A percentile compares a stretch with the other conserved stretches of the same genome.
phyloP scores from a whole-genome alignment of 2,888 invertebrate genomes.

The Boloria selene region DNA sequence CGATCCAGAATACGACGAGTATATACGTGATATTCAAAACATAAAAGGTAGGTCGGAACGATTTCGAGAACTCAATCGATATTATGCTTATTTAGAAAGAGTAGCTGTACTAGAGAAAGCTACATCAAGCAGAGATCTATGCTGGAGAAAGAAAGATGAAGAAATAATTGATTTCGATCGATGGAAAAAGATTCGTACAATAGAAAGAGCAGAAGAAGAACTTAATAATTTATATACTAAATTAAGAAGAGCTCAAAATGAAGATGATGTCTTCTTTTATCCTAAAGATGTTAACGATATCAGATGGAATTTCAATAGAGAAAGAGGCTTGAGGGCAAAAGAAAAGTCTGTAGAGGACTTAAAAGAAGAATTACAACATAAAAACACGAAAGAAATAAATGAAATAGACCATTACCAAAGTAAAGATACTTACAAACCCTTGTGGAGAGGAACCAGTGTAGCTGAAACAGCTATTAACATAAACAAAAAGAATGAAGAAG shows the following conservation, averaged over 20 bases:
- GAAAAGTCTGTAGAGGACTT: conserved; percentile 95
- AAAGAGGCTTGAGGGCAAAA: conserved; percentile 89
- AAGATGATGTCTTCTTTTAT: conserved; percentile 91
- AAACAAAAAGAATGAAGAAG: conserved; percentile 80
- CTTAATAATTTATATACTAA: conserved; percentile 88
- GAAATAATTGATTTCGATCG: conserved; percentile 93
- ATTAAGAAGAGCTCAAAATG: conserved; percentile 89
- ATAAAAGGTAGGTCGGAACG: conserved; percentile 87
- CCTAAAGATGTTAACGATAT: conserved; percentile 88
- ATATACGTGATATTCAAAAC: conserved; percentile 85
- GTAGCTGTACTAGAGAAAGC: conserved; percentile 91
- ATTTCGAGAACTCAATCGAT: conserved; percentile 92
- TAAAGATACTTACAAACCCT: conserved; percentile 89
- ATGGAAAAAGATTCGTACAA: conserved; percentile 90
- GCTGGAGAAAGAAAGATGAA: conserved; percentile 88
- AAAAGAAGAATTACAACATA: conserved; percentile 87
- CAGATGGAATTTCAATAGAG: conserved; percentile 89
- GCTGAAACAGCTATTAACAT: conserved; percentile 89
- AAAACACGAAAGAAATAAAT: conserved; percentile 79
- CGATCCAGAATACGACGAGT: conserved; percentile 86
- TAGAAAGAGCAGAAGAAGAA: conserved; percentile 92
- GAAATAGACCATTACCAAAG: conserved; percentile 68
- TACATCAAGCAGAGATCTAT: conserved; percentile 86
- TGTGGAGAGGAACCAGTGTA: conserved; percentile 93
- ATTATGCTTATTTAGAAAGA: conserved; percentile 92